These are phyloP conservation scores for Amphiura filiformis DNA, from an alignment of 35 echinoderm and acorn worm species.

Conservation along the genomic window DNA sequence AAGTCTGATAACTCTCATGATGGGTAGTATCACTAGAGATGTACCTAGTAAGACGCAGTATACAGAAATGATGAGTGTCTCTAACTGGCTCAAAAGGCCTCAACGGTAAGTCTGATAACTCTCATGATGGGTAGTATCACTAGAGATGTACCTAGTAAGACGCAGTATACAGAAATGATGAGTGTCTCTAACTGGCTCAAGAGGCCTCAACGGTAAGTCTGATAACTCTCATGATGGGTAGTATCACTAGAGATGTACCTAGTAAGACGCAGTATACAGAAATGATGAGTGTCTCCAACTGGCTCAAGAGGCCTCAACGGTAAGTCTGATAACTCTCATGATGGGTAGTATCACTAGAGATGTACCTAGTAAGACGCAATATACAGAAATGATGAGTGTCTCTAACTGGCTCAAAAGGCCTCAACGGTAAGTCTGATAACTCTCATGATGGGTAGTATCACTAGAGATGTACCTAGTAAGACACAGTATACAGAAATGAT, in stretches of 20 bases:
- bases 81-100: slow-evolving; percentile 96
- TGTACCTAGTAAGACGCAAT: slow-evolving; percentile 95
- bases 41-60: slow-evolving; percentile 96
- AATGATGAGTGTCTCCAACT: slow-evolving; percentile 90
- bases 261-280: slow-evolving; percentile 98
- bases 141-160: slow-evolving; percentile 96
- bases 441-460: slow-evolving; percentile 43
- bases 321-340: not conserved
- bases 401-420: slow-evolving; percentile 98
- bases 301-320: slow-evolving; percentile 58
- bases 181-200: slow-evolving; percentile 99
- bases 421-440: slow-evolving; percentile 61
- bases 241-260: slow-evolving; percentile 88
- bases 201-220: slow-evolving; percentile 80
- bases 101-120: slow-evolving; percentile 58
- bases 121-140: slow-evolving; percentile 60
- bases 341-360: slow-evolving; percentile 77
- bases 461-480: slow-evolving; percentile 94
- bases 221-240: slow-evolving; percentile 19
- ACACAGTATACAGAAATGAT: slow-evolving; percentile 91
- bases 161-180: slow-evolving; percentile 85
- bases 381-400: slow-evolving; percentile 79
- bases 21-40: slow-evolving; percentile 85
- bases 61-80: slow-evolving; percentile 82
- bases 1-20: not conserved